Evolutionary conservation across 2,797 vertebrate genomes (phyloP).

Genomic region (Pseudocheirus occidentalis): DNA sequence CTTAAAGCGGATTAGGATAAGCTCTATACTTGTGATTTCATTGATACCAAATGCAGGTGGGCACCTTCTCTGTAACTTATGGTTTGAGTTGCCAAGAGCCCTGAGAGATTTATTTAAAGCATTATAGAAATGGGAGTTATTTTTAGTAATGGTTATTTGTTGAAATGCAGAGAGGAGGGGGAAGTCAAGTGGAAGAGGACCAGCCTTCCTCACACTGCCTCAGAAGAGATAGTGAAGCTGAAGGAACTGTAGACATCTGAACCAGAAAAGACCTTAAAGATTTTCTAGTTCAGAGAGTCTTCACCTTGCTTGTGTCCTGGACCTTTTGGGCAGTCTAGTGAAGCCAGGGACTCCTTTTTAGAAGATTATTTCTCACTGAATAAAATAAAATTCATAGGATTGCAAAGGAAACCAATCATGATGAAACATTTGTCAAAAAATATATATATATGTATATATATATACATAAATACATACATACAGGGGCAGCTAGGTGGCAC

Average conservation of each 20-base stretch:
- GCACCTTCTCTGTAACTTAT: background rate
- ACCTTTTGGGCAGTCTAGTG: background rate
- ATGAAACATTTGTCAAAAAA: background rate
- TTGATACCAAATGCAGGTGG: background rate
- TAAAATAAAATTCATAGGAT: background rate
- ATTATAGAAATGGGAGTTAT: too few species aligned
- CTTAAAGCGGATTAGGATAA: background rate
- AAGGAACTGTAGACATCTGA: background rate
- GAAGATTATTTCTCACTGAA: background rate
- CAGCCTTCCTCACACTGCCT: background rate
- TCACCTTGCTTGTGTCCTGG: background rate
- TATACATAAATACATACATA: rapidly evolving
- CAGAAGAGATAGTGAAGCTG: background rate
- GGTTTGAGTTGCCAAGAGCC: background rate
- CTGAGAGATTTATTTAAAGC: too few species aligned
- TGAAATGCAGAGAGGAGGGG: background rate
- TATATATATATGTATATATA: too few species aligned
- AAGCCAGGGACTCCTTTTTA: background rate
- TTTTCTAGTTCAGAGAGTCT: background rate
- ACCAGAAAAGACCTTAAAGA: background rate
- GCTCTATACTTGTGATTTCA: background rate
- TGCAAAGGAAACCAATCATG: background rate
- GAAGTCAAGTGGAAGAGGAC: background rate
- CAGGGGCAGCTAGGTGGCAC: too few species aligned
- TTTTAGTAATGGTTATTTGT: background rate